A percentile compares a stretch with the other conserved stretches of the same genome.
Conservation (phyloP, 2,113 vertebrate genomes). For the Odobenus rosmarus region DNA sequence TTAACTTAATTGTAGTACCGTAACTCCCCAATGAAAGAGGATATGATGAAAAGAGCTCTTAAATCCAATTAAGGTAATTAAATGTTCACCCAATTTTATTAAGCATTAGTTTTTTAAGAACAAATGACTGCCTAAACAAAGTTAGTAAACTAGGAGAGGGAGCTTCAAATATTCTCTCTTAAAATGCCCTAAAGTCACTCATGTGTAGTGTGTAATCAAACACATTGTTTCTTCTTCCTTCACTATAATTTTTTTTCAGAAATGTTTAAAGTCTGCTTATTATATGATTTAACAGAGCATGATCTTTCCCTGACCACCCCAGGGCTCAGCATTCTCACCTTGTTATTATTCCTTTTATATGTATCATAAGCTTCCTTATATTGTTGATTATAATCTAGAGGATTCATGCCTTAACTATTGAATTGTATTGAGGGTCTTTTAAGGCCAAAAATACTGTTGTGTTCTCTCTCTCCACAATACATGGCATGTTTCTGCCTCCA, state of each 20-base stretch:
- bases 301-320: not conserved
- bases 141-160: not conserved
- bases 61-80: not conserved
- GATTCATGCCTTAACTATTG: not conserved
- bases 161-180: not conserved
- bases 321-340: not conserved
- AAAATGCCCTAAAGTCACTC: not conserved
- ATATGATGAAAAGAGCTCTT: not conserved
- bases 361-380: not conserved
- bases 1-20: not conserved
- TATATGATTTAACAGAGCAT: not conserved
- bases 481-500: fast-evolving
- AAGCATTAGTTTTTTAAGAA: not conserved
- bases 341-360: not conserved
- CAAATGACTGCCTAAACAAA: not conserved
- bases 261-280: not conserved
- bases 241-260: not conserved
- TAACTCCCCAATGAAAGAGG: not conserved
- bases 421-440: not conserved
- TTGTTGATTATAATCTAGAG: not conserved
- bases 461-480: not conserved
- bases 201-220: not conserved
- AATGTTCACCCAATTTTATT: conserved; percentile 27
- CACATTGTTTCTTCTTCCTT: not conserved
- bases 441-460: not conserved